These are phyloP conservation scores for Prosapia bicincta DNA, from an alignment of 2,888 invertebrate species.

Conservation along the genomic window DNA sequence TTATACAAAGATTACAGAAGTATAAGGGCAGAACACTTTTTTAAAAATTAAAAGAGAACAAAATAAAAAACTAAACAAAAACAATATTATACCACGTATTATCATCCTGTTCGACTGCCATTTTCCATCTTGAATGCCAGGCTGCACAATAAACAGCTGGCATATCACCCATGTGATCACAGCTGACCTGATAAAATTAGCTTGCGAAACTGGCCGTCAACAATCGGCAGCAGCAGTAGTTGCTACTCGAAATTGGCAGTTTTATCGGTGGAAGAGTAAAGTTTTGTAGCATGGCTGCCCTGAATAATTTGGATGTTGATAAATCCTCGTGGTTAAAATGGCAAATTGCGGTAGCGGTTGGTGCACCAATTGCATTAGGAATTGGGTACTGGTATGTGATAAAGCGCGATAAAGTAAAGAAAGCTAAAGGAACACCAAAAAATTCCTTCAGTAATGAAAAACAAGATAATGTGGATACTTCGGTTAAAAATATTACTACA, in stretches of 20 bases:
- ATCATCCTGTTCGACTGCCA: slow-evolving; percentile 51
- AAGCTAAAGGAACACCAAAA: background rate
- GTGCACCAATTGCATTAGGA: slow-evolving; percentile 79
- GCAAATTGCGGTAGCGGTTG: slow-evolving; percentile 63
- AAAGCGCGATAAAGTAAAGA: background rate
- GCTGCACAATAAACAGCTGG: slow-evolving; percentile 17
- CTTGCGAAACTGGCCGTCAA: background rate
- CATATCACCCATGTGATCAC: background rate
- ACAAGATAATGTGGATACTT: background rate
- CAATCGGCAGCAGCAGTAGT: background rate
- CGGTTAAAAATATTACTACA: background rate
- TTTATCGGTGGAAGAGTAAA: background rate
- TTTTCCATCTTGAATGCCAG: slow-evolving; percentile 43
- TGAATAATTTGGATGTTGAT: slow-evolving; percentile 6
- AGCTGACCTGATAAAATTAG: background rate
- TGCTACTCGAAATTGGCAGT: background rate
- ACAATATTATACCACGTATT: slow-evolving; percentile 33
- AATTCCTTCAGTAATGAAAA: background rate
- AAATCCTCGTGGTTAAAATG: slow-evolving; percentile 54
- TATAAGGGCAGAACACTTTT: background rate
- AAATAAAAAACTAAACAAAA: slow-evolving; percentile 13
- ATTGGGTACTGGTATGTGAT: slow-evolving; percentile 69
- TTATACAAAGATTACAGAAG: background rate
- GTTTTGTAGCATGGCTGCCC: slow-evolving; percentile 3
- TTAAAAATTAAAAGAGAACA: background rate